These are phyloP conservation scores for Pteronotus mesoamericanus DNA, from an alignment of 2,797 vertebrate species.

Conservation along the genomic window DNA sequence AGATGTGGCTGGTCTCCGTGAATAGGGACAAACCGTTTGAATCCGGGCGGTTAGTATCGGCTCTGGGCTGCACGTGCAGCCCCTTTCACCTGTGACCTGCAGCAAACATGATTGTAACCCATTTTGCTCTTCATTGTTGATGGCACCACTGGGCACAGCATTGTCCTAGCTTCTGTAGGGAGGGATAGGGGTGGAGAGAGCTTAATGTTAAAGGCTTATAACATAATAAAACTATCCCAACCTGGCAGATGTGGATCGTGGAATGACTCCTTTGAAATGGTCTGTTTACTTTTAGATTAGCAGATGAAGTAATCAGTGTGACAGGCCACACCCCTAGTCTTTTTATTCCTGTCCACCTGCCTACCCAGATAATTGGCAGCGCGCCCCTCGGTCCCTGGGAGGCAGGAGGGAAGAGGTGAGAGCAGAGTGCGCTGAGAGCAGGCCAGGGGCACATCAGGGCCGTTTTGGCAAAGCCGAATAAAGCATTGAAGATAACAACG, in stretches of 20 bases:
- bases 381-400: neutral
- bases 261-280: neutral
- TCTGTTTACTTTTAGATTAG: neutral
- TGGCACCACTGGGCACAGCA: rapidly evolving
- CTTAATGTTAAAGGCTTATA: neutral
- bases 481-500: neutral
- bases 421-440: neutral
- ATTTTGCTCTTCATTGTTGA: neutral
- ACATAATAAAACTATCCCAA: neutral
- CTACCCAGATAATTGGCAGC: neutral
- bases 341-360: neutral
- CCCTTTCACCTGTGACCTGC: neutral
- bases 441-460: neutral
- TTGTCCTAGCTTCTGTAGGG: neutral
- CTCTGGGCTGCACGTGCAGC: neutral
- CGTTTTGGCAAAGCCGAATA: neutral
- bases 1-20: neutral
- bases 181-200: neutral
- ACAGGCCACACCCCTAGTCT: neutral
- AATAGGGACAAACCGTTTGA: neutral
- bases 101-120: neutral
- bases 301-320: neutral
- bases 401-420: neutral
- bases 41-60: rapidly evolving
- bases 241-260: neutral